Percentiles rank a stretch among this genome's conserved stretches.
These are phyloP conservation scores for Styela clava DNA, from an alignment of 23 tunicate genomes.

Conservation along the genomic window DNA sequence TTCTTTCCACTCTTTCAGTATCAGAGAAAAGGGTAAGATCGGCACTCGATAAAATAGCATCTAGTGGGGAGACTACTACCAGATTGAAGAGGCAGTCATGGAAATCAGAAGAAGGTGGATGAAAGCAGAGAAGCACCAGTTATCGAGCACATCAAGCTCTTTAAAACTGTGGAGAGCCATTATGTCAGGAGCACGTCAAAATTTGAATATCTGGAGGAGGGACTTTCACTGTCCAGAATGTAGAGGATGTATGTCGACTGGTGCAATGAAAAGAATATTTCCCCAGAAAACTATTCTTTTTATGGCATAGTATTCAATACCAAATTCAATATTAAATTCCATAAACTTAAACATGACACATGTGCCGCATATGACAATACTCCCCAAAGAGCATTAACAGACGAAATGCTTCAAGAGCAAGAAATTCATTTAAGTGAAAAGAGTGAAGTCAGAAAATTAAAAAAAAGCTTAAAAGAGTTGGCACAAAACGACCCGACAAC, in stretches of 20 bases:
- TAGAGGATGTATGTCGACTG: slow-evolving; percentile 6
- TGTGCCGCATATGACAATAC: too few species aligned
- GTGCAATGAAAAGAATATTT: background rate
- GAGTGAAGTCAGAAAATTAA: too few species aligned
- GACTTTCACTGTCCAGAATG: background rate
- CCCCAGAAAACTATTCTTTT: background rate
- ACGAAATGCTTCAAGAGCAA: too few species aligned
- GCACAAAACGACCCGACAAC: background rate
- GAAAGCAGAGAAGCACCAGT: background rate
- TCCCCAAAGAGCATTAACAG: too few species aligned
- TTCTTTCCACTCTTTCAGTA: background rate
- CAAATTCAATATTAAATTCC: background rate
- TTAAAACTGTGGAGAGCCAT: slow-evolving; percentile 3
- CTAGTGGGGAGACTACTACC: too few species aligned
- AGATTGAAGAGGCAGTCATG: too few species aligned
- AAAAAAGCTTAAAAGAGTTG: too few species aligned
- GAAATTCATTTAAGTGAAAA: too few species aligned
- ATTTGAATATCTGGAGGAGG: background rate
- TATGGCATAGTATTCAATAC: too few species aligned
- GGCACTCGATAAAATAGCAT: too few species aligned
- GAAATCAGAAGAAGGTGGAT: too few species aligned
- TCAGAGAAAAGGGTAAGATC: background rate
- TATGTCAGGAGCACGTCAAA: slow-evolving; percentile 5
- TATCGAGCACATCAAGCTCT: slow-evolving; percentile 1
- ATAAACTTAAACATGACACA: too few species aligned